Percentiles rank a stretch among this genome's conserved stretches.
Evolutionary conservation across 1,140 invertebrate genomes (phyloP).

Genomic region (Coboldia fuscipes): DNA sequence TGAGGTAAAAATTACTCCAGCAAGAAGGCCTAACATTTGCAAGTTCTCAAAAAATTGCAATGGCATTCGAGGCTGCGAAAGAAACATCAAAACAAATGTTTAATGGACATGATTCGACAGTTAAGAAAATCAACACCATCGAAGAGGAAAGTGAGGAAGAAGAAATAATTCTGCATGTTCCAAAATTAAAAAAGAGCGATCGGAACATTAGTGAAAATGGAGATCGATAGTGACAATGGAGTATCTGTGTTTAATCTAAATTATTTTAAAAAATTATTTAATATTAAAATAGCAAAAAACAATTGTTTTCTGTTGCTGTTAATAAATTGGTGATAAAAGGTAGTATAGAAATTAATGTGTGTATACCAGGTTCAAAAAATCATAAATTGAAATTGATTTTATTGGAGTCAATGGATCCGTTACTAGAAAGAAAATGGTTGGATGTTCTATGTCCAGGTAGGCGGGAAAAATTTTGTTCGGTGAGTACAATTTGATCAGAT

Average conservation of each 20-base stretch:
- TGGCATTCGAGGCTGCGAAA: background rate
- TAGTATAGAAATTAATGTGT: constrained; percentile 2
- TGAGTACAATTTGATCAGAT: constrained; percentile 6
- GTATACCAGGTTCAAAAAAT: constrained; percentile 1
- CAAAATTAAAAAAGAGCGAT: too few species aligned
- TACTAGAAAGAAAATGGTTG: too few species aligned
- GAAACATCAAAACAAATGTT: background rate
- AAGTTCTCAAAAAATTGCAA: background rate
- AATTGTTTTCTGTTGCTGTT: background rate
- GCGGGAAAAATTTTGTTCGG: too few species aligned
- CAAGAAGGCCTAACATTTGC: background rate
- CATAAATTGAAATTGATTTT: too few species aligned
- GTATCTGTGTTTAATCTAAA: background rate
- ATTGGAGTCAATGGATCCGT: too few species aligned
- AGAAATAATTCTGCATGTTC: too few species aligned
- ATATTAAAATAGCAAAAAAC: background rate
- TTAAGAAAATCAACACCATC: too few species aligned
- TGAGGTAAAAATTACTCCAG: too few species aligned
- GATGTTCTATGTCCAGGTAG: too few species aligned
- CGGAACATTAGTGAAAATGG: background rate
- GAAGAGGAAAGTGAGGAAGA: too few species aligned
- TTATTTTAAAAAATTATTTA: background rate
- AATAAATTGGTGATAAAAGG: background rate
- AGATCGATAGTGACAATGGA: background rate
- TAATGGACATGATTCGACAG: background rate